Base-by-base conservation (phyloP, 2,888 invertebrate genomes). In the Tetragnatha montana region DNA sequence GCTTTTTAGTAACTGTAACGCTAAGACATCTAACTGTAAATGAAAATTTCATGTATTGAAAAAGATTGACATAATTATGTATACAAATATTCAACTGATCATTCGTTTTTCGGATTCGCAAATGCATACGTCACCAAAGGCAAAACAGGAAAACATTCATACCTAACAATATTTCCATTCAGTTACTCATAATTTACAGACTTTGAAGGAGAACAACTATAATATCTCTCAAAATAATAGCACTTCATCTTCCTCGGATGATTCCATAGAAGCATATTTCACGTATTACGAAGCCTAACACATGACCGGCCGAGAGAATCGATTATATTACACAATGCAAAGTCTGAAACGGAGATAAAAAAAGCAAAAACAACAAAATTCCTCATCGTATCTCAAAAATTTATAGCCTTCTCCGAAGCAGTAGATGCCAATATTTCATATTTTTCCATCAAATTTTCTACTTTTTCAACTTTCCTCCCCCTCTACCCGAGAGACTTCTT, bases 381-480 rank as follows among this genome's bases (percentile, higher is more conserved):
- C 47, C 35, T 35, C 35, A 86, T 71, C 73, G 73, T 71, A 78
- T 81, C 87, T 87, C 69, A 73, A 87, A 88, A 88, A 82, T 88
- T 88, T 88, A 88, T 88, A 78, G 81, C 87, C 76, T 82, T 82
- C 71, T 88, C 78, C 71, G 78, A 50, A 76, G 81, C 87, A 76
- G 70, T 71, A 82, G 81, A 88, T 88, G 87, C 76, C 87, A 78
- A 88, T 88, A 88, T 88, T 88, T 88, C 87, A 88, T 78, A 70
- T 82, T 82, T 82, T 88, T 88, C 80, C 87, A 74, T 82, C 87
- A 88, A 88, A 60, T 81, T 82, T 88, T 82, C 82, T 60, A 75
- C 70, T 76, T 82, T 88, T 76, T 51, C 22, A 80, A 80, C 73
- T 80, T 86, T 88, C 78, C 82, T 22, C 51, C 73, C 68, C n/a